Evolutionary conservation across 2,113 vertebrate species (phyloP).

Genomic region (Tragelaphus strepsiceros): DNA sequence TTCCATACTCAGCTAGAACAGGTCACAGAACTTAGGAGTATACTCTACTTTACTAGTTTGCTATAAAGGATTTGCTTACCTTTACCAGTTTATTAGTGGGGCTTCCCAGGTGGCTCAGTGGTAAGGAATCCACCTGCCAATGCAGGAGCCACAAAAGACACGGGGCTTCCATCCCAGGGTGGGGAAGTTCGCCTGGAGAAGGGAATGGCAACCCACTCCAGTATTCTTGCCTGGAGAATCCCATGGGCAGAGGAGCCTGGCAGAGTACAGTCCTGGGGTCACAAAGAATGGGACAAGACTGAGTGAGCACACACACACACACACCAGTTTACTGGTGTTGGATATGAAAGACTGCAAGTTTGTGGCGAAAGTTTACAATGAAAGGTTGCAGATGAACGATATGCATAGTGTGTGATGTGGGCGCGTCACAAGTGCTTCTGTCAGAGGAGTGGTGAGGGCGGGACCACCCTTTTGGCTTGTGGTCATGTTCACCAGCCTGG

Average conservation of each 20-base stretch:
- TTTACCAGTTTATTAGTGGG: not conserved
- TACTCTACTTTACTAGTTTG: not conserved
- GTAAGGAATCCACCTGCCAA: not conserved
- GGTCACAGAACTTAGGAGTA: not conserved
- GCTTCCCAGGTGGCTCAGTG: not conserved
- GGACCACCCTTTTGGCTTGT: fast-evolving
- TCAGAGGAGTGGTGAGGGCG: not conserved
- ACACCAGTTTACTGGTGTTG: not conserved
- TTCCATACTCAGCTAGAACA: not conserved
- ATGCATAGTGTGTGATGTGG: not conserved
- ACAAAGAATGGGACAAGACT: not conserved
- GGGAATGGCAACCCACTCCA: not conserved
- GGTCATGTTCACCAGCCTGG: not conserved
- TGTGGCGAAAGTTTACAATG: not conserved
- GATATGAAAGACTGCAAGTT: not conserved
- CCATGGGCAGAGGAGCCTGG: not conserved
- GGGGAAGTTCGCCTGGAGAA: not conserved
- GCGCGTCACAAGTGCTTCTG: not conserved
- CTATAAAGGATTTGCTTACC: not conserved
- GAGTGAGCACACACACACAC: not conserved
- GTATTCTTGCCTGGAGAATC: not conserved
- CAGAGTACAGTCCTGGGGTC: not conserved
- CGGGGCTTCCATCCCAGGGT: not conserved
- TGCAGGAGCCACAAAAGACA: not conserved
- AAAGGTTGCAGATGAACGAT: not conserved